Evolutionary conservation across 2,797 vertebrate genomes (phyloP).

Genomic region (Tiaroga cobitis): DNA sequence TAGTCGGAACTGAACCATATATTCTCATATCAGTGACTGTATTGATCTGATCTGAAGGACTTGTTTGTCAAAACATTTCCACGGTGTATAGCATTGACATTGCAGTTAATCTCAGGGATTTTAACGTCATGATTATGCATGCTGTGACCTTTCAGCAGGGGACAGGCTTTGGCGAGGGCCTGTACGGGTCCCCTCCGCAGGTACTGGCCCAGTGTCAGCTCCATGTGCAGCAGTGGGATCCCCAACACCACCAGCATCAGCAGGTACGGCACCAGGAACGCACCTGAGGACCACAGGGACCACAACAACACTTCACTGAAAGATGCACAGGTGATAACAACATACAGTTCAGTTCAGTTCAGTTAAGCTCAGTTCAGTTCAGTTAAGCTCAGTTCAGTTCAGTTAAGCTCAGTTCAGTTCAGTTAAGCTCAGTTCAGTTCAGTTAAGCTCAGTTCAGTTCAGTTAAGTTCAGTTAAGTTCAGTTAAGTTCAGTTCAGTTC

Average conservation of each 20-base stretch:
- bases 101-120: background rate
- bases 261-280: conserved; percentile 80
- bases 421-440: rapidly evolving
- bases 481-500: rapidly evolving
- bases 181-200: conserved; percentile 76
- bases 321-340: background rate
- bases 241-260: conserved; percentile 80
- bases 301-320: background rate
- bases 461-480: rapidly evolving
- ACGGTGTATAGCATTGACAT: too few relatives aligned
- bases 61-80: background rate
- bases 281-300: conserved; percentile 66
- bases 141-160: conserved; percentile 77
- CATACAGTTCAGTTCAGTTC: background rate
- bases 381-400: rapidly evolving
- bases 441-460: rapidly evolving
- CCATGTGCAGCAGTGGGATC: conserved; percentile 81
- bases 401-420: rapidly evolving
- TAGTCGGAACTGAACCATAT: background rate
- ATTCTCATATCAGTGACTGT: background rate
- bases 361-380: rapidly evolving
- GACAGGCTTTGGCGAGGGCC: conserved; percentile 74
- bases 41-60: background rate
- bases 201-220: conserved; percentile 79
- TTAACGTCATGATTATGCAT: background rate